Evolutionary conservation across 2,113 vertebrate species (phyloP).

Genomic region (Panthera tigris): DNA sequence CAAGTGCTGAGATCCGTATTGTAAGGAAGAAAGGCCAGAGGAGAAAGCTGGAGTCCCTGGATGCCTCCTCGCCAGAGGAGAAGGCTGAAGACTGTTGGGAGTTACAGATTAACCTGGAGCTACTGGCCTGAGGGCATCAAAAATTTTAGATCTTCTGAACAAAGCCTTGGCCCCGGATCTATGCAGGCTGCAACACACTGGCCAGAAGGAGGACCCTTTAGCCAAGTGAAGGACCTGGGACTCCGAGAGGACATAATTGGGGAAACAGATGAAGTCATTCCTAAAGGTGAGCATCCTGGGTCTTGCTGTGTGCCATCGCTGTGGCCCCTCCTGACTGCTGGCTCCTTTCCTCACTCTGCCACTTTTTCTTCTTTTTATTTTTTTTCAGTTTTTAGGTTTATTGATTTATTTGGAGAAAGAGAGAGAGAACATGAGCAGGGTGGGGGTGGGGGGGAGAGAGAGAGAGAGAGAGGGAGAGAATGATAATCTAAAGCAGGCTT

Average conservation of each 20-base stretch:
- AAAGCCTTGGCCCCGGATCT: constrained; percentile 86
- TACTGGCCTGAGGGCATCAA: constrained; percentile 86
- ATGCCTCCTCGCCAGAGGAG: not conserved
- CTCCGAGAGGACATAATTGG: constrained; percentile 50
- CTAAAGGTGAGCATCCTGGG: constrained; percentile 70
- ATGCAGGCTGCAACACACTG: constrained; percentile 89
- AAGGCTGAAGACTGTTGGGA: constrained; percentile 82
- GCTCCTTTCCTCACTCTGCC: not conserved
- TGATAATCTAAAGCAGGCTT: no score
- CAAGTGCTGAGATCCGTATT: constrained; percentile 36
- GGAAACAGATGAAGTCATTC: constrained; percentile 68
- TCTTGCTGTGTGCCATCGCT: constrained; percentile 29
- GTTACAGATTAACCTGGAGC: constrained; percentile 79
- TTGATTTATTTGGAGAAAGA: no score
- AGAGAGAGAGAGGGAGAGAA: no score
- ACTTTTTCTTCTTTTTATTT: not conserved
- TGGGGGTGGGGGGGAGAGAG: no score
- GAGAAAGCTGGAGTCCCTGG: constrained; percentile 61
- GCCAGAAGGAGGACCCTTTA: constrained; percentile 88
- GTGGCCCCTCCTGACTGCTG: not conserved
- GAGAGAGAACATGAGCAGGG: no score
- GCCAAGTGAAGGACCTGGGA: constrained; percentile 72
- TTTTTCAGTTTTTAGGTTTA: no score
- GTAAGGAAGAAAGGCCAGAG: constrained; percentile 69
- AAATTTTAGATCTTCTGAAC: constrained; percentile 89